Conservation (phyloP, 2,113 vertebrate genomes). For the Carlito syrichta region DNA sequence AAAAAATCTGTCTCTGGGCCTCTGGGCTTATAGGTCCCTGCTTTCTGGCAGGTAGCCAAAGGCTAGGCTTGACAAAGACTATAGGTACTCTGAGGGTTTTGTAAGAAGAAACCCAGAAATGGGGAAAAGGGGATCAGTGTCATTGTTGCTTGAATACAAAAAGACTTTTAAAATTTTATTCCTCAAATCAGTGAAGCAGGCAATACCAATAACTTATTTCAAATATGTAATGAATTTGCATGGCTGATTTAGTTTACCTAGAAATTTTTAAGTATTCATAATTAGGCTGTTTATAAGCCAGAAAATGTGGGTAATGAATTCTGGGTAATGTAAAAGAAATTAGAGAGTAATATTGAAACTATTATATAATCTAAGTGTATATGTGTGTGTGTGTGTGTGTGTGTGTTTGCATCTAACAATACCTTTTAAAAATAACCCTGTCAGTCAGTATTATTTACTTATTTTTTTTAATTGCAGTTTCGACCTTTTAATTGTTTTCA, state of each 20-base stretch:
- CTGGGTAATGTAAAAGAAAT: not conserved
- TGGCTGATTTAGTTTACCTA: not conserved
- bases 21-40: not conserved
- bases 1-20: too few species aligned
- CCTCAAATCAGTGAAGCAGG: not conserved
- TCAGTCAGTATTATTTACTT: not conserved
- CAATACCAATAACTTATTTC: slow-evolving; percentile 26
- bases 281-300: slow-evolving; percentile 39
- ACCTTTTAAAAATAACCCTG: slow-evolving; percentile 15
- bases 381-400: not conserved
- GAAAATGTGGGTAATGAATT: not conserved
- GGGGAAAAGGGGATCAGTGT: not conserved
- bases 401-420: slow-evolving; percentile 10
- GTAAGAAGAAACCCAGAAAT: not conserved
- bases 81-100: not conserved
- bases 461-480: slow-evolving; percentile 29
- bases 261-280: slow-evolving; percentile 34
- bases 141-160: not conserved
- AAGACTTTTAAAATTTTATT: not conserved
- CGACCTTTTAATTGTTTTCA: not conserved
- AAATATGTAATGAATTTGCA: slow-evolving; percentile 37
- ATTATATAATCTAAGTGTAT: not conserved
- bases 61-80: not conserved
- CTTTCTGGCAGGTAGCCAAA: not conserved
- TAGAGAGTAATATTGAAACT: not conserved